Conservation (phyloP, 2,113 vertebrate genomes). For the Carlito syrichta region DNA sequence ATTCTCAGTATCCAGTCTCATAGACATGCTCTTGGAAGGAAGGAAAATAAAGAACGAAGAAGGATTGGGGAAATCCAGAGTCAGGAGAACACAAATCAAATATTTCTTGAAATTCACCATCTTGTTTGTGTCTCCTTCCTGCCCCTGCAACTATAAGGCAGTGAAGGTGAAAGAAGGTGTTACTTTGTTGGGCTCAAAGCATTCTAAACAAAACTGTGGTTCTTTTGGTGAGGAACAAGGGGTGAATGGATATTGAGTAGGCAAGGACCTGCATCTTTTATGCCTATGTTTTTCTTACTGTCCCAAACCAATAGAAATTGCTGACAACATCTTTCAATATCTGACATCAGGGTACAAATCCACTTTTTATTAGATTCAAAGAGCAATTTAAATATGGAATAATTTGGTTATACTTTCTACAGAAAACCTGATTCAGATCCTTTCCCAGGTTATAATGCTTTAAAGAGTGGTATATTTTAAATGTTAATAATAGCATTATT, state of each 20-base stretch:
- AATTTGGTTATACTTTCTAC: constrained; percentile 29
- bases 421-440: constrained; percentile 61
- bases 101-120: neutral
- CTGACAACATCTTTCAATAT: constrained; percentile 2
- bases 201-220: neutral
- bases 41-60: neutral
- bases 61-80: neutral
- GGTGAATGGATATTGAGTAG: neutral
- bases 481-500: constrained; percentile 59
- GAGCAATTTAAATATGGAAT: constrained; percentile 46
- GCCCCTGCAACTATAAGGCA: neutral
- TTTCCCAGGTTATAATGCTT: constrained; percentile 59
- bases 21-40: neutral
- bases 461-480: constrained; percentile 58
- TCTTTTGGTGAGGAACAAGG: neutral
- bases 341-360: neutral
- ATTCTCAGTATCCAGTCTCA: neutral
- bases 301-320: neutral
- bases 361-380: constrained; percentile 53
- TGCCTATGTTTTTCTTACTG: neutral
- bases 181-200: neutral
- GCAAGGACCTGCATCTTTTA: neutral
- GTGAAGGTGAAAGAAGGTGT: neutral
- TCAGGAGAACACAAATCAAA: neutral
- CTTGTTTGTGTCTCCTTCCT: neutral